phyloP scores from a whole-genome alignment of 2,888 invertebrate genomes.

The Synanthedon tipuliformis region DNA sequence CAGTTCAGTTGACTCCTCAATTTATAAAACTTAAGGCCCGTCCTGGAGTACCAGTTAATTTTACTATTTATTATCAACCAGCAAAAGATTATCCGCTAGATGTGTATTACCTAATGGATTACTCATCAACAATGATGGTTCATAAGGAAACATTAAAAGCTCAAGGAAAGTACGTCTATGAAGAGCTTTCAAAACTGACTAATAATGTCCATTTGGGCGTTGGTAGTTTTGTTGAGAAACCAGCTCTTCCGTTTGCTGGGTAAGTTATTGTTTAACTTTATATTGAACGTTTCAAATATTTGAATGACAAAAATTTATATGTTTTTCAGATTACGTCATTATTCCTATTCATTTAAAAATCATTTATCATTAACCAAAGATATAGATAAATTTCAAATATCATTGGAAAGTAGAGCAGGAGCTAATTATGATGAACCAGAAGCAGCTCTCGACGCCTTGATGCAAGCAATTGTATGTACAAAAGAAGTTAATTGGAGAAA shows the following conservation, averaged over 20 bases:
- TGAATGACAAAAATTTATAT: background rate
- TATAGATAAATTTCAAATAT: slow-evolving; percentile 48
- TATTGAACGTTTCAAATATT: background rate
- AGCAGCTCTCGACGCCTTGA: slow-evolving; percentile 87
- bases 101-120: slow-evolving; percentile 86
- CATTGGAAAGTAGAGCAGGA: slow-evolving; percentile 42
- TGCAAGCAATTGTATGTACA: slow-evolving; percentile 84
- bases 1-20: slow-evolving; percentile 70
- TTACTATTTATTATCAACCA: slow-evolving; percentile 68
- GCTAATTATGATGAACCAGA: slow-evolving; percentile 80
- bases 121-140: slow-evolving; percentile 78
- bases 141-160: slow-evolving; percentile 65
- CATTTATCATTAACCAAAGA: slow-evolving; percentile 75
- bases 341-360: slow-evolving; percentile 71
- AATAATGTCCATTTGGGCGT: slow-evolving; percentile 76
- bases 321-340: slow-evolving; percentile 69
- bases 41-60: slow-evolving; percentile 43
- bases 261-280: slow-evolving; percentile 17
- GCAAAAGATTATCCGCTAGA: slow-evolving; percentile 84
- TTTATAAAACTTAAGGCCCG: slow-evolving; percentile 52
- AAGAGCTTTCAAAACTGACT: slow-evolving; percentile 65
- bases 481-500: slow-evolving; percentile 80
- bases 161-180: slow-evolving; percentile 57
- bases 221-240: slow-evolving; percentile 78
- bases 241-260: slow-evolving; percentile 71